These are phyloP conservation scores for Petroica traversi DNA, from an alignment of 2,113 vertebrate species.

Conservation along the genomic window DNA sequence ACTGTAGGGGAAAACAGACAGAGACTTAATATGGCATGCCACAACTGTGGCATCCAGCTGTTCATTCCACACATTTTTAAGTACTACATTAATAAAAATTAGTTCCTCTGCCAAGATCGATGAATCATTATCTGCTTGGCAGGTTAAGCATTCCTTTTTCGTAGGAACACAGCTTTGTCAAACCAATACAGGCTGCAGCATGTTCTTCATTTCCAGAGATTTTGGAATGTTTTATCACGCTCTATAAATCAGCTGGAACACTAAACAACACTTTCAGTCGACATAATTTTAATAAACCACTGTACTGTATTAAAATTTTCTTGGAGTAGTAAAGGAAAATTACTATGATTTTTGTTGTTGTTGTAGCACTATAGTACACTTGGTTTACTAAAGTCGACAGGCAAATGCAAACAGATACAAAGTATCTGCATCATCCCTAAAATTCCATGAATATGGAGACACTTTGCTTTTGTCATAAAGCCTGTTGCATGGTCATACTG, in stretches of 20 bases:
- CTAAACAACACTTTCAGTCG: not conserved
- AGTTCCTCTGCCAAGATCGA: conserved; percentile 43
- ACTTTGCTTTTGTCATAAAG: not conserved
- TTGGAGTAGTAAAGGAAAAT: not conserved
- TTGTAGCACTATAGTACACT: not conserved
- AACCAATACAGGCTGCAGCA: conserved; percentile 4
- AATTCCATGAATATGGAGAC: not conserved
- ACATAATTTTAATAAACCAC: conserved; percentile 2
- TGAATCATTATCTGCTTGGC: conserved; percentile 53
- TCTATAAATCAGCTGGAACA: conserved; percentile 38
- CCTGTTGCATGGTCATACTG: not conserved
- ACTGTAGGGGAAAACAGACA: conserved; percentile 79
- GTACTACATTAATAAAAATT: conserved; percentile 45
- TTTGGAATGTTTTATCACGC: not conserved
- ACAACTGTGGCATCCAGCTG: conserved; percentile 67
- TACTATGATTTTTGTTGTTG: not conserved
- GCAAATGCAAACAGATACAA: not conserved
- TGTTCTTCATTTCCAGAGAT: not conserved
- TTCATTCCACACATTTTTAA: conserved; percentile 69
- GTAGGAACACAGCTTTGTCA: not conserved
- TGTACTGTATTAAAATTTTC: not conserved
- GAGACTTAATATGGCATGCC: conserved; percentile 52
- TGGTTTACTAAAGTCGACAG: not conserved
- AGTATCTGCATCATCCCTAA: not conserved
- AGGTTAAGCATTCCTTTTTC: not conserved